These are phyloP conservation scores for Rotaria sp. DNA, from an alignment of 2,888 invertebrate species.

Conservation along the genomic window DNA sequence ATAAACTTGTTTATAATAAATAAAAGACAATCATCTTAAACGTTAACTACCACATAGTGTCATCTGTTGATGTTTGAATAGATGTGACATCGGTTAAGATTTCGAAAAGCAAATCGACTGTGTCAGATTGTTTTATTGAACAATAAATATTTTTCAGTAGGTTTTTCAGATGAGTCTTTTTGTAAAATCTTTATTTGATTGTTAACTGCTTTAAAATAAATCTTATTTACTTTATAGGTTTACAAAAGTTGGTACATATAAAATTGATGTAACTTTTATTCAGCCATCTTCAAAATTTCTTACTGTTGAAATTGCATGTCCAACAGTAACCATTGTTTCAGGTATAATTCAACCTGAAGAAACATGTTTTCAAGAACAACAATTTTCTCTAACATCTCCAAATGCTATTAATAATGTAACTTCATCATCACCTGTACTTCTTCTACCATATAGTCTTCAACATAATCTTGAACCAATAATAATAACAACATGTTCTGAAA, in stretches of 20 bases:
- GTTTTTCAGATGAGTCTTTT: no score
- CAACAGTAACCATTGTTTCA: background rate
- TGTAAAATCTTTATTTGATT: no score
- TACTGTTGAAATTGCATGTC: background rate
- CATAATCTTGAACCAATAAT: constrained; percentile 2
- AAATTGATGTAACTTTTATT: background rate
- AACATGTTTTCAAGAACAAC: background rate
- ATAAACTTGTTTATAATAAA: no score
- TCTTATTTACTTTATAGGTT: background rate
- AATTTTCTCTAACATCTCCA: background rate
- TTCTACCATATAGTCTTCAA: background rate
- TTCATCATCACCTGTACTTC: background rate
- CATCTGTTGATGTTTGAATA: no score
- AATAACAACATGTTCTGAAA: background rate
- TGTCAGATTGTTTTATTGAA: no score
- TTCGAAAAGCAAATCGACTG: no score
- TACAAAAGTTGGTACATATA: background rate
- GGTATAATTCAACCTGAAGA: background rate
- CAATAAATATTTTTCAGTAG: no score
- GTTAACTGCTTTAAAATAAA: no score
- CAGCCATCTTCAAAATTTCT: constrained; percentile 12
- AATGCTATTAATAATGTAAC: background rate
- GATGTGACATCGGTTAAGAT: no score
- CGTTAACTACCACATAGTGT: no score
- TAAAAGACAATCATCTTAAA: no score